A percentile compares a stretch with the other conserved stretches of the same genome.
phyloP scores from a whole-genome alignment of 2,113 vertebrate genomes.

The Parotia lawesii region DNA sequence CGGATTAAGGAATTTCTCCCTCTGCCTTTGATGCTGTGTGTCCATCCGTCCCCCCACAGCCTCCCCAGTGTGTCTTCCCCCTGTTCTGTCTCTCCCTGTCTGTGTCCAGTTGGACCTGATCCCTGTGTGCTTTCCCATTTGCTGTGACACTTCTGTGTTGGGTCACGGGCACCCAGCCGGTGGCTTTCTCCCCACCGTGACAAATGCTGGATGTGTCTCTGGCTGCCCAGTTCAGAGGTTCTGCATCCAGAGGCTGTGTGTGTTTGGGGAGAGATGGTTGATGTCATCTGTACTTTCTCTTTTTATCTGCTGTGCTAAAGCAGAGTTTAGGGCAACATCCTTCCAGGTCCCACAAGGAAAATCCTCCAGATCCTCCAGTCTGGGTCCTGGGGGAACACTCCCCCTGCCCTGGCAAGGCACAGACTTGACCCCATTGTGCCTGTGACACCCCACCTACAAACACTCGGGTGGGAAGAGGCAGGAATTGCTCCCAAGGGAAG shows the following conservation, averaged over 20 bases:
- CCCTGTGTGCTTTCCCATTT: not conserved
- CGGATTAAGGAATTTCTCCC: constrained; percentile 30
- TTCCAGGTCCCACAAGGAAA: not conserved
- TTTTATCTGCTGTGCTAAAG: not conserved
- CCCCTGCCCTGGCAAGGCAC: not conserved
- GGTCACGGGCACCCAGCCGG: fast-evolving
- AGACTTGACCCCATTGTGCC: not conserved
- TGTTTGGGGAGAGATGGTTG: not conserved
- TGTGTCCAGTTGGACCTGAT: not conserved
- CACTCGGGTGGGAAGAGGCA: not conserved
- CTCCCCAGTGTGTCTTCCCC: not conserved
- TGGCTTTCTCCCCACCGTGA: not conserved
- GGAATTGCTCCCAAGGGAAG: not conserved
- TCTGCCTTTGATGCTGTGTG: constrained; percentile 44
- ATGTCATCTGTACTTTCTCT: not conserved
- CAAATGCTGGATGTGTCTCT: not conserved
- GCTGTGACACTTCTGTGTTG: not conserved
- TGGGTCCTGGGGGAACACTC: not conserved
- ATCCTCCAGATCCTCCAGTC: not conserved
- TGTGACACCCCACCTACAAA: not conserved
- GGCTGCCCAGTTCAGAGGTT: not conserved
- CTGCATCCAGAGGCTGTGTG: not conserved
- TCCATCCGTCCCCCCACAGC: not conserved
- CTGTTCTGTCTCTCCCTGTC: not conserved
- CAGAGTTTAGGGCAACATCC: not conserved